Evolutionary conservation across 2,888 invertebrate species (phyloP).

Genomic region (Blastobasis adustella): DNA sequence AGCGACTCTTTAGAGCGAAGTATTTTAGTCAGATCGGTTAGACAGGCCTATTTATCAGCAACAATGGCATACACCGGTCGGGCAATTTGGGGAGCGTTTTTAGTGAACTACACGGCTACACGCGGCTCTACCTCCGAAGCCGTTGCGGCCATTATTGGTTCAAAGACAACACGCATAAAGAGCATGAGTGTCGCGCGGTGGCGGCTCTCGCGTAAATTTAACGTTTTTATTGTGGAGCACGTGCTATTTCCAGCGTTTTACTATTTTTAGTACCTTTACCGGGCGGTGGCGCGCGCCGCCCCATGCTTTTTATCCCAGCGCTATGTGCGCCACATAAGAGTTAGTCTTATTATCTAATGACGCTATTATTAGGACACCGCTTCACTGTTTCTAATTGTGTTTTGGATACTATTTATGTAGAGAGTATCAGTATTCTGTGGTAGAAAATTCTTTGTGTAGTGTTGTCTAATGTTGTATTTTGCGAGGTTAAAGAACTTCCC

Average conservation of each 20-base stretch:
- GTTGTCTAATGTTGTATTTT: no score
- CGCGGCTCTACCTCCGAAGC: slow-evolving; percentile 1
- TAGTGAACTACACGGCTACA: no score
- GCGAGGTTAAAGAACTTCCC: no score
- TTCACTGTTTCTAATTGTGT: background rate
- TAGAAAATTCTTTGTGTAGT: no score
- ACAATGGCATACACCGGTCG: no score
- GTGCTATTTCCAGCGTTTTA: slow-evolving; percentile 56
- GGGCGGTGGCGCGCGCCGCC: slow-evolving; percentile 56
- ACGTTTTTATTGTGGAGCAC: slow-evolving; percentile 59
- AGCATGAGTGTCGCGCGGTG: slow-evolving; percentile 63
- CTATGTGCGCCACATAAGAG: slow-evolving; percentile 27
- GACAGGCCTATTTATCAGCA: no score
- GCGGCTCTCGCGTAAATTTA: slow-evolving; percentile 66
- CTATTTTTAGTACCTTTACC: slow-evolving; percentile 51
- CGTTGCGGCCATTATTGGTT: slow-evolving; percentile 59
- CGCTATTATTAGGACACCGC: slow-evolving; percentile 35
- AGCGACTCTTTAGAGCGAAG: no score
- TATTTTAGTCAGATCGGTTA: no score
- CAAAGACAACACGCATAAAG: slow-evolving; percentile 71
- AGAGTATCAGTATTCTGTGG: no score
- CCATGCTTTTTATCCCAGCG: slow-evolving; percentile 46
- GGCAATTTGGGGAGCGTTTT: no score
- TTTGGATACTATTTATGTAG: no score
- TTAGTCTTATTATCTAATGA: slow-evolving; percentile 19